Conservation (phyloP, 2,113 vertebrate genomes). For the Spilogale gracilis region DNA sequence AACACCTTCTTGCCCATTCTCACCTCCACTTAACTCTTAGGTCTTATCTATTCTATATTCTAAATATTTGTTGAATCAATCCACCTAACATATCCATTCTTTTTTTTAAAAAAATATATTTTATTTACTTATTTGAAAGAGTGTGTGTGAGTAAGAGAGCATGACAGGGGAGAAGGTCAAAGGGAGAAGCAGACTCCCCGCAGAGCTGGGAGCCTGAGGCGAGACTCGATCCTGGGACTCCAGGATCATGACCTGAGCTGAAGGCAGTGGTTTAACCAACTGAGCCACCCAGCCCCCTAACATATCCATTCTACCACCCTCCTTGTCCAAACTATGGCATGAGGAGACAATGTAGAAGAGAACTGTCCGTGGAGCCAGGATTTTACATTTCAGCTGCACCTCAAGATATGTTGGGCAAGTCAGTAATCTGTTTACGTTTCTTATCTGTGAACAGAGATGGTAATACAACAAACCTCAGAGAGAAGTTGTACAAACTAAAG, state of each 20-base stretch:
- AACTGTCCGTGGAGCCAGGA: not conserved
- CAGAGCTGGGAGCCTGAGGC: too few relatives aligned
- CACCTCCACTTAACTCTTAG: not conserved
- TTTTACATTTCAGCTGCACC: not conserved
- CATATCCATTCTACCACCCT: not conserved
- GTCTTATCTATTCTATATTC: not conserved
- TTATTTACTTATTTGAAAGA: too few relatives aligned
- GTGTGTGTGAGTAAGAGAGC: too few relatives aligned
- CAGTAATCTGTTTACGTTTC: not conserved
- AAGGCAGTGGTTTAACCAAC: too few relatives aligned
- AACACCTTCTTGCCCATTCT: not conserved
- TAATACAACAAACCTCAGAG: not conserved
- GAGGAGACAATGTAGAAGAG: not conserved
- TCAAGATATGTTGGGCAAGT: not conserved
- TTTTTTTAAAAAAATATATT: too few relatives aligned
- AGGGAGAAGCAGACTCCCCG: too few relatives aligned
- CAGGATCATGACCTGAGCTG: too few relatives aligned
- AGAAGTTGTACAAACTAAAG: not conserved
- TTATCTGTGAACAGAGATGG: not conserved
- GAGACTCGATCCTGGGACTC: too few relatives aligned
- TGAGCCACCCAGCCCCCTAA: not conserved
- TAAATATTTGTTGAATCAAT: not conserved
- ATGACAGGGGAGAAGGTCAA: too few relatives aligned
- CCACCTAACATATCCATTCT: not conserved
- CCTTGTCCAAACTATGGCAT: not conserved